Base-by-base conservation (phyloP, 1,140 invertebrate species). In the Leptopilina clavipes region DNA sequence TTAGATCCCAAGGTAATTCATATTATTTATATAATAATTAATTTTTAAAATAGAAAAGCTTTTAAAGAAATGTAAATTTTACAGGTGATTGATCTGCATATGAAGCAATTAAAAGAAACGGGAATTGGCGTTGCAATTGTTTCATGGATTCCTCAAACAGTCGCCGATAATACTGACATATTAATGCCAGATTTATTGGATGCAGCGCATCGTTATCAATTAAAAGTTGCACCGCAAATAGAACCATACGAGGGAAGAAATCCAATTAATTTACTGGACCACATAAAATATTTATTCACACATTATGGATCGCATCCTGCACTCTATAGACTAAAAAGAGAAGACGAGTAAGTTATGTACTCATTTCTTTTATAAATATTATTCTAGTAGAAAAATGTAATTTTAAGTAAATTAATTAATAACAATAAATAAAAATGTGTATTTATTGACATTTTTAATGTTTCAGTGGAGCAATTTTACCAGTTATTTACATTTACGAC, bases 401-500 rank as follows among this genome's bases (percentile, higher is more conserved):
- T 31, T 31, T 31, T 31, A 31, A 31, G 5, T 31, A 31, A n/a
- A n/a, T n/a, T n/a, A n/a, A n/a, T n/a, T n/a, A n/a, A n/a, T n/a
- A n/a, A n/a, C n/a, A n/a, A n/a, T n/a, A n/a, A n/a, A n/a, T n/a
- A n/a, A n/a, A n/a, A n/a, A n/a, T n/a, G n/a, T n/a, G n/a, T n/a
- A n/a, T n/a, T n/a, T n/a, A n/a, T n/a, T n/a, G n/a, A n/a, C n/a
- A n/a, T n/a, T n/a, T n/a, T n/a, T n/a, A 14, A 74, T 65, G 18
- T 81, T 86, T 0, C 77, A 89, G 87, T 70, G 86, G 84, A 7
- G 80, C 86, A 43, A 74, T 86, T 18, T 74, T 93, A 9, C 93
- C 93, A 1, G 91, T 93, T 3, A 89, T 93, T 70, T 93, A 93
- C 77, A 89, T 93, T 48, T 92, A 92, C 79, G 92, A 93, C 82